A percentile compares a stretch with the other conserved stretches of the same genome.
These are phyloP conservation scores for Cotesia glomerata DNA, from an alignment of 1,140 invertebrate species.

Conservation along the genomic window DNA sequence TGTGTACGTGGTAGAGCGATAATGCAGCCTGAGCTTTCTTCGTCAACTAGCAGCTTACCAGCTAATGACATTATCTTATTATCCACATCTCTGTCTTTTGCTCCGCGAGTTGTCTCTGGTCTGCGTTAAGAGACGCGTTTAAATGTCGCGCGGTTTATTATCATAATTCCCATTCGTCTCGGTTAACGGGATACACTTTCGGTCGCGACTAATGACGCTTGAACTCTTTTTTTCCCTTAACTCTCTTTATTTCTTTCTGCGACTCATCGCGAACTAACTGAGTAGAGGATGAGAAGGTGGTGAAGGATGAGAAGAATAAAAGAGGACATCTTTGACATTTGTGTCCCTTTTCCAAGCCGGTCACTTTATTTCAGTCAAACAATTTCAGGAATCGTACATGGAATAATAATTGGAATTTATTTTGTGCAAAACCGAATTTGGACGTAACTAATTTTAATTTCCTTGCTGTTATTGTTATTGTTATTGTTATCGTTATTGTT, in stretches of 20 bases:
- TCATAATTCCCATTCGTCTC: constrained; percentile 14
- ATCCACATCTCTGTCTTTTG: neutral
- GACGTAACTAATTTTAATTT: neutral
- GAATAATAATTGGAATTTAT: constrained; percentile 5
- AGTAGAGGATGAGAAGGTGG: too few relatives aligned
- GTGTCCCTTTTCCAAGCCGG: neutral
- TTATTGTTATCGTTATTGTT: too few relatives aligned
- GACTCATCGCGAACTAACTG: neutral
- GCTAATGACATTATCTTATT: constrained; percentile 5
- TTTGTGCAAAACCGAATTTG: neutral
- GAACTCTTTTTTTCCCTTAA: neutral
- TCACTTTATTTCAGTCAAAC: neutral
- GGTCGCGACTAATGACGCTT: constrained; percentile 27
- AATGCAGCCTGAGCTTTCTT: neutral
- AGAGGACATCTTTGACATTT: neutral
- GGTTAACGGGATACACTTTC: constrained; percentile 22
- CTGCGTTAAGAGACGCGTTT: neutral
- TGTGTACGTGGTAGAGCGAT: too few relatives aligned
- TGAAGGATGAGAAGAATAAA: neutral
- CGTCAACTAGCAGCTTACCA: neutral
- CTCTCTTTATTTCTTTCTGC: neutral
- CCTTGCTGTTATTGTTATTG: neutral
- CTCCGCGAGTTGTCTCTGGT: neutral
- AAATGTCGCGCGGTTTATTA: constrained; percentile 2
- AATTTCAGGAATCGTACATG: constrained; percentile 18